These are phyloP conservation scores for Sceliomorpha sp. DNA, from an alignment of 2,888 invertebrate genomes.

Conservation along the genomic window DNA sequence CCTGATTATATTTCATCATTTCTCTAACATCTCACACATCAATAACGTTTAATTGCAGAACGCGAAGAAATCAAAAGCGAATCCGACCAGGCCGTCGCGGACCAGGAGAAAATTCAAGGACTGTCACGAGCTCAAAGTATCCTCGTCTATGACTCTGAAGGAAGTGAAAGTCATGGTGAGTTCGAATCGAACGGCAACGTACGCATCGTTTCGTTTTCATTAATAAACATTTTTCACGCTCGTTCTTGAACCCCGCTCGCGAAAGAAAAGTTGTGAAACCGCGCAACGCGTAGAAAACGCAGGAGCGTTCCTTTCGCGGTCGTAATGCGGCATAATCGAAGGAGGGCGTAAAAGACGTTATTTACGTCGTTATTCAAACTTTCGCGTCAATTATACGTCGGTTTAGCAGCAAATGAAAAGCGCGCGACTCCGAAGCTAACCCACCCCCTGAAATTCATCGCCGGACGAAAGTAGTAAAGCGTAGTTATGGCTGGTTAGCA, in stretches of 20 bases:
- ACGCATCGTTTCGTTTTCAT: too few relatives aligned
- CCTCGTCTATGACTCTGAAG: slow-evolving; percentile 73
- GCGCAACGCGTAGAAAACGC: slow-evolving; percentile 2
- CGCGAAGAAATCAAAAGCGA: slow-evolving; percentile 40
- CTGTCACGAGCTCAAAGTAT: slow-evolving; percentile 74
- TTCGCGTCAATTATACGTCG: slow-evolving; percentile 45
- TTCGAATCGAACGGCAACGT: slow-evolving; percentile 12
- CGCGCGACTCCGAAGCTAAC: slow-evolving; percentile 36
- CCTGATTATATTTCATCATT: too few relatives aligned
- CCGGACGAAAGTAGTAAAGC: slow-evolving; percentile 74
- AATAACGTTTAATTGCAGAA: slow-evolving; percentile 38
- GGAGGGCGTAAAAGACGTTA: slow-evolving; percentile 28
- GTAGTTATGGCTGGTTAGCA: slow-evolving; percentile 79
- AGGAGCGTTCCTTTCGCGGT: slow-evolving; percentile 14
- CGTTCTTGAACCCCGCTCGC: too few relatives aligned
- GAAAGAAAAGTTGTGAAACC: not conserved
- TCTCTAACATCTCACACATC: not conserved
- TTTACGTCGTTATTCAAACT: slow-evolving; percentile 44
- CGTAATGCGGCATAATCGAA: slow-evolving; percentile 25
- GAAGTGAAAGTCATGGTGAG: slow-evolving; percentile 76
- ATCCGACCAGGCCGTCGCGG: slow-evolving; percentile 67
- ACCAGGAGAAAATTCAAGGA: slow-evolving; percentile 74
- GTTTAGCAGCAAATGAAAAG: slow-evolving; percentile 46
- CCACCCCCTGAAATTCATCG: slow-evolving; percentile 55
- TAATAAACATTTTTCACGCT: too few relatives aligned